Evolutionary conservation across 2,113 vertebrate genomes (phyloP).

Genomic region (Plotosus lineatus): DNA sequence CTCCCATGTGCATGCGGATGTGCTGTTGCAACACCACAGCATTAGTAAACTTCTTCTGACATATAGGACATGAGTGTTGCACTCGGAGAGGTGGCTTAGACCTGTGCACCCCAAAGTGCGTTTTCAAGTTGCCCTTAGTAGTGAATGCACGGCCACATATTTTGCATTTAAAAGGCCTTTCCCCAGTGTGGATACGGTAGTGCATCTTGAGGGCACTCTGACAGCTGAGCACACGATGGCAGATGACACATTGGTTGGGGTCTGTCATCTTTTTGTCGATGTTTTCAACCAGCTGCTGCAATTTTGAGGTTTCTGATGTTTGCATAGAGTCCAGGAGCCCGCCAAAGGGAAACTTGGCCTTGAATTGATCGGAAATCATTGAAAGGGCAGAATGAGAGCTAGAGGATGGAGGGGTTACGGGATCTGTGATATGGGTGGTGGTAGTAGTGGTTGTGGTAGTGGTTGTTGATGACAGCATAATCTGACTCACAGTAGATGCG

Average conservation of each 20-base stretch:
- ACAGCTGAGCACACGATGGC: conserved; percentile 96
- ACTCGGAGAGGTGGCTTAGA: conserved; percentile 96
- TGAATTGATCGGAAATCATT: conserved; percentile 88
- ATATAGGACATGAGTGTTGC: conserved; percentile 98
- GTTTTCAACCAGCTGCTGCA: conserved; percentile 97
- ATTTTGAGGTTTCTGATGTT: conserved; percentile 98
- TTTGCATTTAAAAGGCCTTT: conserved; percentile 99
- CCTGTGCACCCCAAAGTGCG: conserved; percentile 97
- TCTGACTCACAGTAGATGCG: conserved; percentile 73
- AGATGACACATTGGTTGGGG: conserved; percentile 97
- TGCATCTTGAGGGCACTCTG: conserved; percentile 99
- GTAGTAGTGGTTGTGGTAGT: conserved; percentile 68
- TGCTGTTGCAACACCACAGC: conserved; percentile 97
- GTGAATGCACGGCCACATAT: conserved; percentile 98
- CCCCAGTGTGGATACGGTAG: conserved; percentile 96
- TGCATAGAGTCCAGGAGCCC: conserved; percentile 99
- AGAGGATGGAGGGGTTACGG: conserved; percentile 69
- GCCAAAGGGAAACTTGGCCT: conserved; percentile 96
- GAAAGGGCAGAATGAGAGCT: conserved; percentile 84
- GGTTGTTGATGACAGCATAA: conserved; percentile 70
- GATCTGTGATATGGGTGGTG: conserved; percentile 69
- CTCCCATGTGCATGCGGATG: conserved; percentile 99
- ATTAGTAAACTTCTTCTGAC: conserved; percentile 99
- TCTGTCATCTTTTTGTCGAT: conserved; percentile 99
- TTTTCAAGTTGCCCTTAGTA: conserved; percentile 99